Evolutionary conservation across 1,140 invertebrate genomes (phyloP), one percentile per base, ranked within the genome.

Genomic region (Zaprionus ghesquierei): DNA sequence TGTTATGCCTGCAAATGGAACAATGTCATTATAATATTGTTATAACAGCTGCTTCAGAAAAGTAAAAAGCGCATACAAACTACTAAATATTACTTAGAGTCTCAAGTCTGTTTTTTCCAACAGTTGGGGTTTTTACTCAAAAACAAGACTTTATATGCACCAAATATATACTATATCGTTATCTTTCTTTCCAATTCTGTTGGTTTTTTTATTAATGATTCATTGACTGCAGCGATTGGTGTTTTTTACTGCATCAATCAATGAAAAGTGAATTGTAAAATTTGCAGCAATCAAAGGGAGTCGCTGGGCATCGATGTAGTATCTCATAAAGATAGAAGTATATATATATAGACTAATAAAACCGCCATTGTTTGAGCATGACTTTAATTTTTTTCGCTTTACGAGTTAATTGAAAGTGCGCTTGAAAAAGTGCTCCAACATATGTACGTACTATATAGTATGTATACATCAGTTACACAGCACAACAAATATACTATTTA

Each of bases 211-310:
- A 59, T 63, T 8, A 25, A 31, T n/a, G 31, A 69, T 46, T 63
- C 20, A 65, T 70, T 75, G 41, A 46, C 35, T 50, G 44, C 70
- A 59, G 29, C 61, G 65, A 51, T 35, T 68, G 50, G 22, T 25
- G 23, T 54, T 54, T n/a, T 63, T 63, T 63, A 63, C 49, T 27
- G 23, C 31, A 23, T 33, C 61, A 64, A 64, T 70, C 41, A 64
- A 70, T 58, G 38, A n/a, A 55, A 44, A 55, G n/a, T 49, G 20
- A 25, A 54, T 60, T 38, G 49, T 23, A 46, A 35, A 77, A 74
- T 79, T 56, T 50, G 53, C 22, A 12, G 29, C 76, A 79, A 79
- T 79, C 56, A 54, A 25, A 31, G 61, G 29, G 49, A 69, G 66
- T 69, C 31, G 46, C 18, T 23, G 10, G 33, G 13, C 33, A n/a